Conservation (phyloP, 2,888 invertebrate genomes). For the Coremacera marginata region DNA sequence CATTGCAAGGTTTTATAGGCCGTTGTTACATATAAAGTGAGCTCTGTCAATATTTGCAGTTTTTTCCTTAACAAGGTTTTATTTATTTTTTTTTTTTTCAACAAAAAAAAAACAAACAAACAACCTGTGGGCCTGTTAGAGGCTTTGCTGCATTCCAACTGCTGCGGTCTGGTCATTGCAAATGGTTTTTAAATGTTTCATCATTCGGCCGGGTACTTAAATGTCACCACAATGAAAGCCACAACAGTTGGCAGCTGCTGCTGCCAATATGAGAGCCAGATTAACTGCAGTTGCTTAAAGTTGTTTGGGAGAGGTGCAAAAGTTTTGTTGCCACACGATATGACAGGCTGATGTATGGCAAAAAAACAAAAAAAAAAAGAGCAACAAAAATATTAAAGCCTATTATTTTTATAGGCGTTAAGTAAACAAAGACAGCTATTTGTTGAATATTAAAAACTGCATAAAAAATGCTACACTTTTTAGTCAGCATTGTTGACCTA, state of each 20-base stretch:
- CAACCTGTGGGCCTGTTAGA: not conserved
- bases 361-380: not conserved
- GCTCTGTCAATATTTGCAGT: slow-evolving; percentile 1
- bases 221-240: slow-evolving; percentile 47
- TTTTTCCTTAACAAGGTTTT: not conserved
- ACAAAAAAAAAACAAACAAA: not conserved
- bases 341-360: not conserved
- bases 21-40: too few species aligned
- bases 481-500: slow-evolving; percentile 2
- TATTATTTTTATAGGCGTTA: not conserved
- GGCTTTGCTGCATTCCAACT: not conserved
- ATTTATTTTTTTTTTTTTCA: not conserved
- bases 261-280: slow-evolving; percentile 30
- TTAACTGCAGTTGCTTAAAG: slow-evolving; percentile 3
- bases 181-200: slow-evolving; percentile 45
- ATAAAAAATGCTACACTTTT: not conserved
- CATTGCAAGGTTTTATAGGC: not conserved
- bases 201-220: slow-evolving; percentile 41
- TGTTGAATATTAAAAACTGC: not conserved
- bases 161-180: slow-evolving; percentile 2
- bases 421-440: not conserved
- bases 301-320: not conserved
- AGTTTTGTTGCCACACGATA: not conserved
- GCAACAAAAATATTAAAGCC: not conserved
- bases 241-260: slow-evolving; percentile 30